Base-by-base conservation (phyloP, 2,888 invertebrate genomes). In the Carterocephalus palaemon region DNA sequence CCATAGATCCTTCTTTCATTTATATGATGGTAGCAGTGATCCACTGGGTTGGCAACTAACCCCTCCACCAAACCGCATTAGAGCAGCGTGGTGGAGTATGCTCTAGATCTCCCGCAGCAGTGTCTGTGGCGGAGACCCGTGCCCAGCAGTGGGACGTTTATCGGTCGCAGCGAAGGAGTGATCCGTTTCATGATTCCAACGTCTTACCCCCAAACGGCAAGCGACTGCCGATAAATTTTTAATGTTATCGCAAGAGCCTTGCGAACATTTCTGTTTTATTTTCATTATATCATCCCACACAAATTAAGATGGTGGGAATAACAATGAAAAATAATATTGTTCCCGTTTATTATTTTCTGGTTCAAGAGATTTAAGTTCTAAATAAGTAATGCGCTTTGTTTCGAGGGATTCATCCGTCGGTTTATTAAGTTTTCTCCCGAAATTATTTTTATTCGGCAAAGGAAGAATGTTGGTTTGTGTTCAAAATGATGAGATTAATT, bases 161-260 rank as follows among this genome's bases (percentile, higher is more conserved):
- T n/a, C n/a, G n/a, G n/a, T n/a, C n/a, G n/a, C n/a, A n/a, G n/a
- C n/a, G n/a, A n/a, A n/a, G n/a, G n/a, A n/a, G n/a, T n/a, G n/a
- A 5, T 24, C 10, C 3, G 6, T 12, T 7, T 24, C 9, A 26
- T 12, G 10, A 7, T 26, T 24, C 3, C 12, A 10, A n/a, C 7
- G 1, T 12, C 28, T n/a, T n/a, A 15, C 29, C 8, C 29, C 16
- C 7, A 15, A 29, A 4, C 29, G 8, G 57, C 54, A 56, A 39
- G 51, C 55, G 57, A 57, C 54, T 42, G 49, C 53, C 52, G n/a
- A 51, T 62, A 60, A 65, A 67, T 67, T 64, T 64, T 65, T 65
- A 68, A 66, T 61, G 54, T 59, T 57, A 60, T 57, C 57, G 57
- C 48, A 59, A 60, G 52, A 54, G 57, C 53, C 57, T 57, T 47